These are phyloP conservation scores for Polyommatus icarus DNA, from an alignment of 2,888 invertebrate genomes.

Conservation along the genomic window DNA sequence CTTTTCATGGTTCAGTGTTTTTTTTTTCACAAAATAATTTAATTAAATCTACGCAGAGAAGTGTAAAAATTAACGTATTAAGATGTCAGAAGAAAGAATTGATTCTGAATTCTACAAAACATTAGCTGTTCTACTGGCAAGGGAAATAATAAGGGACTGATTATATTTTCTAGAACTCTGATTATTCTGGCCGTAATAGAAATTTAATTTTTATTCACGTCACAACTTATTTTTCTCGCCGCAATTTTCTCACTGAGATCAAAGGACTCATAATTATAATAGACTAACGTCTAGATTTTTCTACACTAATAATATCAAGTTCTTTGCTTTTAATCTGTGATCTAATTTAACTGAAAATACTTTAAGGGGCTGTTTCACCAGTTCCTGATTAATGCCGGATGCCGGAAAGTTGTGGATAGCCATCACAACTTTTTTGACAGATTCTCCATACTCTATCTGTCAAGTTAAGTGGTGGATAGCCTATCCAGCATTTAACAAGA, in stretches of 20 bases:
- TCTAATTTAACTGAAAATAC: too few relatives aligned
- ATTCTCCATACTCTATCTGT: too few relatives aligned
- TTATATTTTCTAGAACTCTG: neutral
- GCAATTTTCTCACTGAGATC: constrained; percentile 10
- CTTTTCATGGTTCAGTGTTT: neutral
- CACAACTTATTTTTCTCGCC: neutral
- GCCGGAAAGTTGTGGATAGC: too few relatives aligned
- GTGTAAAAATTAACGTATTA: neutral
- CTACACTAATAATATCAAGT: neutral
- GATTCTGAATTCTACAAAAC: neutral
- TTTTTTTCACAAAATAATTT: too few relatives aligned
- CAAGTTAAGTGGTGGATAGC: too few relatives aligned
- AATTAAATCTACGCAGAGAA: too few relatives aligned
- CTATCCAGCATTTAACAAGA: too few relatives aligned
- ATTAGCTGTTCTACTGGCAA: neutral
- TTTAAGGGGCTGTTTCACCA: too few relatives aligned
- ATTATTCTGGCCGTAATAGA: neutral
- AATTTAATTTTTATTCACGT: constrained; percentile 17
- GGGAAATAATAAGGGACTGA: neutral
- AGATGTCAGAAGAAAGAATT: neutral
- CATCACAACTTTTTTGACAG: too few relatives aligned
- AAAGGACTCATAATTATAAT: constrained; percentile 7
- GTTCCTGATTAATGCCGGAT: too few relatives aligned
- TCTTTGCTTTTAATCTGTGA: neutral
- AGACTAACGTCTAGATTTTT: neutral